Base-by-base conservation (phyloP, 2,888 invertebrate species). In the Athalia cordata region DNA sequence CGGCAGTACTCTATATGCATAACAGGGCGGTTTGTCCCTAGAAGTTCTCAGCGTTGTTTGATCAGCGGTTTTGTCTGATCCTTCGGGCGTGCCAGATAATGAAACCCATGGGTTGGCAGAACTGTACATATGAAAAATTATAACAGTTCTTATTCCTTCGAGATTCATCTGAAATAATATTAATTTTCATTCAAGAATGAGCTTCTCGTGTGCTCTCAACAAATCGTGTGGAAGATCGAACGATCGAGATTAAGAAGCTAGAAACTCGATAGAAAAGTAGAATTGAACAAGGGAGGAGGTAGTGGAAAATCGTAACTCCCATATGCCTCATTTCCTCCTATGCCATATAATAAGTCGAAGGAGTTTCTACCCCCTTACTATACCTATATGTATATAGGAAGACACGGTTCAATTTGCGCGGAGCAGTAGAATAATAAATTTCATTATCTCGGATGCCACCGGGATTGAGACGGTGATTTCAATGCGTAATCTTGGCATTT, bases 161-260 rank as follows among this genome's bases (percentile, higher is more conserved):
- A 55, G 50, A 68, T 43, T 55, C 29, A 52, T 68, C 52, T 47
- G 72, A 68, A 52, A 59, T 47, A 59, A 47, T 57, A 57, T 57
- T 59, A 13, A 13, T 47, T 72, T 47, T 8, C 57, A 55, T 59
- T 57, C 13, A 72, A 72, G 57, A 72, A 0, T n/a, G 57, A 59
- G 59, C 47, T 29, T 29, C 2, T 47, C 59, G 47, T 72, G 72
- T 59, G 72, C 59, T 59, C 13, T 9, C 52, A 57, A 3, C 47
- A 57, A 59, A 72, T 72, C 59, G 72, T 59, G 29, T 15, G 59
- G 72, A 72, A 72, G 47, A 47, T 13, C 13, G 72, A 72, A 72
- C 59, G 72, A 72, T 59, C 47, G 57, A 45, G 72, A 72, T 13
- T 5, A 47, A 45, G 72, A 29, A n/a, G 29, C 62, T 49, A 8